These are phyloP conservation scores for Agrochola macilenta DNA, from an alignment of 2,888 invertebrate genomes.

Conservation along the genomic window DNA sequence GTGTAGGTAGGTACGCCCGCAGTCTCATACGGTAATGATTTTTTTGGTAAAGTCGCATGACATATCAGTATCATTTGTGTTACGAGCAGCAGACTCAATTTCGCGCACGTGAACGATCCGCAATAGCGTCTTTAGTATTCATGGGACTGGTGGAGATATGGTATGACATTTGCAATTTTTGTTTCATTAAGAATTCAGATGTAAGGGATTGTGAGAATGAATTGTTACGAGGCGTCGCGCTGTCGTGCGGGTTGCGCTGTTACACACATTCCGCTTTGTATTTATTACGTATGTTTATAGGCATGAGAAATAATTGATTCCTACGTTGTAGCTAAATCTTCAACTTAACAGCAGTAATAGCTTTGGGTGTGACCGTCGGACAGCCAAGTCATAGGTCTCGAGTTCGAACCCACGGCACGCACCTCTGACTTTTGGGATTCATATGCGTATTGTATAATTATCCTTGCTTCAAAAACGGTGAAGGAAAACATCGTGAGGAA, in stretches of 20 bases:
- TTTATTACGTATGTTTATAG: constrained; percentile 42
- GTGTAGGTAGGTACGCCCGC: constrained; percentile 48
- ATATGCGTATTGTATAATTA: no score
- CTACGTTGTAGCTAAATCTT: constrained; percentile 18
- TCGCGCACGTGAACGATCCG: constrained; percentile 84
- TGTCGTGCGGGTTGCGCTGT: constrained; percentile 53
- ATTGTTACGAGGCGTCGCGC: constrained; percentile 72
- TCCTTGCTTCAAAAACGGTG: no score
- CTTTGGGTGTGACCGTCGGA: no score
- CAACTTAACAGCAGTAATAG: no score
- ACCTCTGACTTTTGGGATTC: no score
- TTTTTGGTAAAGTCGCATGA: constrained; percentile 76
- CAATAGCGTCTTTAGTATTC: constrained; percentile 90
- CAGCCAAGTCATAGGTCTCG: no score
- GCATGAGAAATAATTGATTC: constrained; percentile 43
- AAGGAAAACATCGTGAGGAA: no score
- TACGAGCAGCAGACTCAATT: constrained; percentile 84
- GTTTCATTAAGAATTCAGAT: constrained; percentile 89
- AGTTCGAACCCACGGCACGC: no score
- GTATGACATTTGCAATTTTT: constrained; percentile 89
- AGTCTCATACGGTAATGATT: constrained; percentile 58
- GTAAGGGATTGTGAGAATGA: constrained; percentile 86
- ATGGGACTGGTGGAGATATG: constrained; percentile 85
- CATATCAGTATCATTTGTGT: constrained; percentile 84
- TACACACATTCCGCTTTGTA: constrained; percentile 46